Conservation (phyloP, 2,888 invertebrate species). For the Epinotia bilunana region DNA sequence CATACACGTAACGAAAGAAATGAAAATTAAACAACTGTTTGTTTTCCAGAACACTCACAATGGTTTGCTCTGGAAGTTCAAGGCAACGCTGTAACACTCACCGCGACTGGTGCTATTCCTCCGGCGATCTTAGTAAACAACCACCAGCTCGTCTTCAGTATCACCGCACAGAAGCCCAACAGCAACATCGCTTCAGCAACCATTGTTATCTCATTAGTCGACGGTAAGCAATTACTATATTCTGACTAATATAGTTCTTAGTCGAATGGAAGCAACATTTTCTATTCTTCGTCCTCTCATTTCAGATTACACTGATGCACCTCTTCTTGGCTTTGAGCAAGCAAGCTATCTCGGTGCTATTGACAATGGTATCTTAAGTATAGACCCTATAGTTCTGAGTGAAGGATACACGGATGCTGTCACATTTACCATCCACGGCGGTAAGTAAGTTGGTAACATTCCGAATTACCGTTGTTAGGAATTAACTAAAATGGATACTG, state of each 20-base stretch:
- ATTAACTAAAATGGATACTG: slow-evolving; percentile 46
- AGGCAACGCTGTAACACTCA: slow-evolving; percentile 48
- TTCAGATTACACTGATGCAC: slow-evolving; percentile 45
- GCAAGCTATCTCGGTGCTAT: slow-evolving; percentile 48
- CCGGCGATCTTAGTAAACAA: slow-evolving; percentile 51
- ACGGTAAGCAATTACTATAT: slow-evolving; percentile 36
- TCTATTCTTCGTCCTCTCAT: not conserved
- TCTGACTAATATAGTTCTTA: not conserved
- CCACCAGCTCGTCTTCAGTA: slow-evolving; percentile 51
- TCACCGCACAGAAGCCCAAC: slow-evolving; percentile 50
- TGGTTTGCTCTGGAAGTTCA: slow-evolving; percentile 51
- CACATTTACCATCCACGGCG: slow-evolving; percentile 45
- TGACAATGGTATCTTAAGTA: slow-evolving; percentile 29
- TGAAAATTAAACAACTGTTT: not conserved
- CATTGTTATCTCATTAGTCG: slow-evolving; percentile 50
- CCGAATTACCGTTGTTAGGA: slow-evolving; percentile 25
- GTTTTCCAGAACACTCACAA: slow-evolving; percentile 54
- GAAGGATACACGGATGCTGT: slow-evolving; percentile 47
- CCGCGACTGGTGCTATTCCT: slow-evolving; percentile 49
- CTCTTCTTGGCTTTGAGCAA: slow-evolving; percentile 49
- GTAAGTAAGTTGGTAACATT: slow-evolving; percentile 42
- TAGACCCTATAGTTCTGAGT: slow-evolving; percentile 45
- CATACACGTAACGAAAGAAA: slow-evolving; percentile 2
- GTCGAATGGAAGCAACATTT: not conserved
- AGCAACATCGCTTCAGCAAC: slow-evolving; percentile 49